A percentile compares a stretch with the other conserved stretches of the same genome.
Conservation (phyloP, 2,113 vertebrate genomes). For the Holacanthus passer region DNA sequence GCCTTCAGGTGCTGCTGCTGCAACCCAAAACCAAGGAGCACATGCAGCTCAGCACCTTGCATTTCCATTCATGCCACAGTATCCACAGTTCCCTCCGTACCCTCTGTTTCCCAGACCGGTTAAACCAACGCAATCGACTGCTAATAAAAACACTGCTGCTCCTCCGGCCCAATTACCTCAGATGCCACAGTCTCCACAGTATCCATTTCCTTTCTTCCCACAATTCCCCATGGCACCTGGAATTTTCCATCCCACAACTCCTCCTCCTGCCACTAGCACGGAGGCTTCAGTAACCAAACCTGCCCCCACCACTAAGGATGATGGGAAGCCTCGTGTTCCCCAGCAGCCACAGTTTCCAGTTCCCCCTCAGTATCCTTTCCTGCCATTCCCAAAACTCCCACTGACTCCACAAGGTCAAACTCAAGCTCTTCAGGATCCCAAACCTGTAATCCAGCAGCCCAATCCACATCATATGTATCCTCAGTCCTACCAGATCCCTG, state of each 20-base stretch:
- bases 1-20: not conserved
- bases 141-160: constrained; percentile 5
- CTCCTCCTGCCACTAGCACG: constrained; percentile 21
- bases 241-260: constrained; percentile 27
- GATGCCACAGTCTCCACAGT: constrained; percentile 21
- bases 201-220: constrained; percentile 4
- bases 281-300: constrained; percentile 18
- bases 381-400: constrained; percentile 8
- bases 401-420: not conserved
- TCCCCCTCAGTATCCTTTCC: constrained; percentile 18
- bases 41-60: not conserved
- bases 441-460: not conserved
- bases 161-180: not conserved
- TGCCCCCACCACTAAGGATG: not conserved
- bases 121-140: not conserved
- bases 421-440: not conserved
- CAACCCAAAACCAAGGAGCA: not conserved
- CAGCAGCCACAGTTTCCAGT: constrained; percentile 25
- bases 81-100: constrained; percentile 25
- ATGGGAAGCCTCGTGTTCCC: constrained; percentile 5
- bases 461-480: constrained; percentile 9
- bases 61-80: constrained; percentile 23
- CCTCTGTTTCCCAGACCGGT: constrained; percentile 16
- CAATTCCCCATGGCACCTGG: constrained; percentile 43
- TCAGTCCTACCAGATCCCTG: constrained; percentile 29